A percentile compares a stretch with the other conserved stretches of the same genome.
phyloP scores from a whole-genome alignment of 2,113 vertebrate species.

The Labrus mixtus region DNA sequence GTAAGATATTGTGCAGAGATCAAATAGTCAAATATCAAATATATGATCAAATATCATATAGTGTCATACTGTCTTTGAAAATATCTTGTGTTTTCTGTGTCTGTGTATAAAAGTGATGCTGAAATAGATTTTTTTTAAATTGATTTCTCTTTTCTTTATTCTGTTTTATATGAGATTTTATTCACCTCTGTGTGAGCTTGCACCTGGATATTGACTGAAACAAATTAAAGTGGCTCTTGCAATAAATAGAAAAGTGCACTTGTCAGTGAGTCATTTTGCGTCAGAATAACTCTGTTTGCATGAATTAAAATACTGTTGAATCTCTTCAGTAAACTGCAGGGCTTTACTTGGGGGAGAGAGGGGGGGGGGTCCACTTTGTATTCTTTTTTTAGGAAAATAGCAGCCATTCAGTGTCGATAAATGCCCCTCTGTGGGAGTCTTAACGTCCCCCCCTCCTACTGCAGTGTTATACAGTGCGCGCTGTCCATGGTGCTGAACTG shows the following conservation, averaged over 20 bases:
- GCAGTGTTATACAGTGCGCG: slow-evolving; percentile 14
- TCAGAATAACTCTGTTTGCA: slow-evolving; percentile 6
- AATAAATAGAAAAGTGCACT: slow-evolving; percentile 14
- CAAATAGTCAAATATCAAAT: too few relatives aligned
- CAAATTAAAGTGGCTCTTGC: neutral
- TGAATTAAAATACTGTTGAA: slow-evolving; percentile 19
- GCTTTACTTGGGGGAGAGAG: neutral
- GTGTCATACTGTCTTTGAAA: too few relatives aligned
- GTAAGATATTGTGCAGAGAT: too few relatives aligned
- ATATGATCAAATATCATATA: too few relatives aligned
- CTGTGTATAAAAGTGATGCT: neutral
- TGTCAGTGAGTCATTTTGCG: slow-evolving; percentile 40
- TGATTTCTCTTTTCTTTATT: neutral
- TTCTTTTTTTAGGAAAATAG: neutral
- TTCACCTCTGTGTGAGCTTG: neutral
- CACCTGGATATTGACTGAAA: neutral
- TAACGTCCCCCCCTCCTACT: slow-evolving; percentile 2
- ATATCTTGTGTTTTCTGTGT: neutral
- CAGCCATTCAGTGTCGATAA: slow-evolving; percentile 6
- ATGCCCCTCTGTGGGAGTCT: slow-evolving; percentile 19
- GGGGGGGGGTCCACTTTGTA: neutral
- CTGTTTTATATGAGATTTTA: neutral
- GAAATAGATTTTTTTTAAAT: neutral
- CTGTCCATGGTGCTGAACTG: slow-evolving; percentile 70
- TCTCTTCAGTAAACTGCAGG: neutral